These are phyloP conservation scores for Stenotaenia linearis DNA, from an alignment of 2,888 invertebrate species.

Conservation along the genomic window DNA sequence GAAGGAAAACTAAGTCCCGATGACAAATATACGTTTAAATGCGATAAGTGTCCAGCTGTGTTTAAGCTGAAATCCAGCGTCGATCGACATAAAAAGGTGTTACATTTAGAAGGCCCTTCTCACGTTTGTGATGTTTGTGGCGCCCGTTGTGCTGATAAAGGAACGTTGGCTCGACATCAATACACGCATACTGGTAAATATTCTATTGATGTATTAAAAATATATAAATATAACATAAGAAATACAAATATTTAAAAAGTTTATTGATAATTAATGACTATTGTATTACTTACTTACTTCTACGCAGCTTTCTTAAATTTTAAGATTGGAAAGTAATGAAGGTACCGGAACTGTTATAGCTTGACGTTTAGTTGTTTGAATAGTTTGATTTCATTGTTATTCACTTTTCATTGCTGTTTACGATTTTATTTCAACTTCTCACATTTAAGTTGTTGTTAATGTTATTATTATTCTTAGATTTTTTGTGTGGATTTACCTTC, in stretches of 20 bases:
- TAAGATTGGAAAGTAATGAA: background rate
- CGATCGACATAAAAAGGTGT: slow-evolving; percentile 60
- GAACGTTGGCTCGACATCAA: slow-evolving; percentile 61
- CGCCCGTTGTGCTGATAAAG: slow-evolving; percentile 59
- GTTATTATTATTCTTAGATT: too few species aligned
- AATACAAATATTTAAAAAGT: background rate
- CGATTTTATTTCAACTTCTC: too few species aligned
- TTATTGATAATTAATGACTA: background rate
- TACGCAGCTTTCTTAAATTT: background rate
- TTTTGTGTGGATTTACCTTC: too few species aligned
- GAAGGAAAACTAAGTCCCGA: slow-evolving; percentile 13
- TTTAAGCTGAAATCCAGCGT: slow-evolving; percentile 41
- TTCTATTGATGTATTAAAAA: slow-evolving; percentile 21
- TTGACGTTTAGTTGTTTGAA: background rate
- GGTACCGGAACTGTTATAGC: background rate
- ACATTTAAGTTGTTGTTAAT: too few species aligned
- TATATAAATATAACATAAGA: background rate
- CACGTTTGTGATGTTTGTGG: slow-evolving; percentile 62
- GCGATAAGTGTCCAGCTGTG: slow-evolving; percentile 41
- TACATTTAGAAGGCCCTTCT: slow-evolving; percentile 62
- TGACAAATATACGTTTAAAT: slow-evolving; percentile 31
- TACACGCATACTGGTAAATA: slow-evolving; percentile 56
- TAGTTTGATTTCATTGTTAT: background rate
- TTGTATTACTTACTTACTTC: background rate
- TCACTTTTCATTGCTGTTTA: background rate